Conservation (phyloP, 2,113 vertebrate genomes). For the Trematocara nigrifrons region DNA sequence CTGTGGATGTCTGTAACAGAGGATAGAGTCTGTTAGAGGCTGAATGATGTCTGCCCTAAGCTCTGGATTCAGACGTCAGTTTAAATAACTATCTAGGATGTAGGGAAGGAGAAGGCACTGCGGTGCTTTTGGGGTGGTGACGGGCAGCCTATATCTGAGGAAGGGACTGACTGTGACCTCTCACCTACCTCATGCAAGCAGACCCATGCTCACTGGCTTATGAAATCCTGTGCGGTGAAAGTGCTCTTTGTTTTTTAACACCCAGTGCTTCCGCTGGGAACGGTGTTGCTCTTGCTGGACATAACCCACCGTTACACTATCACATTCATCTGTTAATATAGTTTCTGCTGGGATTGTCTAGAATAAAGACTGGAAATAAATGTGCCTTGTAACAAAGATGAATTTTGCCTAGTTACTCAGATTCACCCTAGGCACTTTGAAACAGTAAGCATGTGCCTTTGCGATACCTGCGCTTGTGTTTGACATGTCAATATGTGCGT, state of each 20-base stretch:
- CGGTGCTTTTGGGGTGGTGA: background rate
- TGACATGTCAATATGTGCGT: background rate
- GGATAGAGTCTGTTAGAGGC: constrained; percentile 8
- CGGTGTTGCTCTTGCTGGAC: background rate
- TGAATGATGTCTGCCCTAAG: constrained; percentile 8
- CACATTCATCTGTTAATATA: background rate
- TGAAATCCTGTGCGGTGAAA: constrained; percentile 4
- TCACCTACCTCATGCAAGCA: background rate
- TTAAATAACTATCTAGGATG: constrained; percentile 11
- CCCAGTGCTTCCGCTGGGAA: background rate
- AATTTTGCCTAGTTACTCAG: background rate
- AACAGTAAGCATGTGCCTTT: background rate
- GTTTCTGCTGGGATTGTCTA: background rate
- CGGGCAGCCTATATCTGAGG: background rate
- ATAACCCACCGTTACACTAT: background rate
- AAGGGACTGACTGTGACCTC: background rate
- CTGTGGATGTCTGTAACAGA: background rate
- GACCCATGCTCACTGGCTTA: background rate
- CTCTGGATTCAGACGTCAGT: constrained; percentile 25
- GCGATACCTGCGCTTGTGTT: background rate
- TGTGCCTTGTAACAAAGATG: background rate
- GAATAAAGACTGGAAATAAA: background rate
- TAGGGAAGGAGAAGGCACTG: background rate
- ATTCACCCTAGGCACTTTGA: background rate
- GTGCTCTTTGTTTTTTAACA: background rate